Evolutionary conservation across 2,797 vertebrate species (phyloP), one percentile per base, ranked within the genome.

Genomic region (Sebastes hubbsi): DNA sequence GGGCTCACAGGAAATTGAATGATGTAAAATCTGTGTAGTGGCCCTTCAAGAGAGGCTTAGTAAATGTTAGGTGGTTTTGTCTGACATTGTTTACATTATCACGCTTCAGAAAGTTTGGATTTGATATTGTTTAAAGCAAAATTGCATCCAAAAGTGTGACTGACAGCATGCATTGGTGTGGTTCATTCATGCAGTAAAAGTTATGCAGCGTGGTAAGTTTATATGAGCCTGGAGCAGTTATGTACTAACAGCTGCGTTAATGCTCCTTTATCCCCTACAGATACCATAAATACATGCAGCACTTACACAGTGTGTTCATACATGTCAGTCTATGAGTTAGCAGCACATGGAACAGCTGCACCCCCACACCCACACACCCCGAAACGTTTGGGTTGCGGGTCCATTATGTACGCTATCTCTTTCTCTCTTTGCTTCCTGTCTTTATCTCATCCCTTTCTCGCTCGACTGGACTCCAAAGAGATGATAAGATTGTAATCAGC

Each of bases 241-340:
- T 75, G 75, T 75, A 66, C 34, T 6, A 77, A 82, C 90, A 93
- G 91, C 84, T 90, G 86, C 63, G 20, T 55, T 84, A 77, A 89
- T 83, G 80, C 9, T 77, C 62, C 55, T 34, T 67, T 79, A 81
- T 69, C 32, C 68, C 63, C n/a, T 29, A 61, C 72, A 60, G 38
- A 68, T 49, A 25, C 58, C 18, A 34, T 58, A 30, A 70, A 61
- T 77, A 42, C 25, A 78, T 14, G 61, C 52, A 20, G 65, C 54
- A 2, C 65, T 68, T 22, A 42, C 46, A 5, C 18, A 49, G 16
- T 68, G n/a, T 24, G 46, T 34, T 46, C 38, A 54, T 69, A 2
- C 34, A 61, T n/a, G 70, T 74, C 65, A 63, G 30, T 63, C 30
- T 81, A 4, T 78, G 62, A 64, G 18, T 73, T 67, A 80, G 56